Percentiles rank a stretch among this genome's conserved stretches.
Conservation (phyloP, 2,888 invertebrate genomes). For the Euphydryas editha region DNA sequence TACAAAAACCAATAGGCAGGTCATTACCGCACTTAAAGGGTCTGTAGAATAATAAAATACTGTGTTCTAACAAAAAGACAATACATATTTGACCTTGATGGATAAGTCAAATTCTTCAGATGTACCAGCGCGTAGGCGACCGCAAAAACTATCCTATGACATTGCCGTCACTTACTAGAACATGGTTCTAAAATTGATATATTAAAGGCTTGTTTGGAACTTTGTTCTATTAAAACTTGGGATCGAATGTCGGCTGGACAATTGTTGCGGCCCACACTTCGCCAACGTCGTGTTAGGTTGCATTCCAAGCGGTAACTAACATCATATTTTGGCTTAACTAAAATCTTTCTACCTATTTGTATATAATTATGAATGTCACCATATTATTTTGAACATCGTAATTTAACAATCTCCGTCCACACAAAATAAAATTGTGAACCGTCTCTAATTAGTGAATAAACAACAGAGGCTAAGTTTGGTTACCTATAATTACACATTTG, state of each 20-base stretch:
- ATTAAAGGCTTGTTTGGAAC: conserved; percentile 54
- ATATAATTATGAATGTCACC: neutral
- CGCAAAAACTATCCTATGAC: conserved; percentile 83
- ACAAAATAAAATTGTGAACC: no score
- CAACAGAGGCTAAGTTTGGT: no score
- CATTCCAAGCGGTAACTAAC: conserved; percentile 47
- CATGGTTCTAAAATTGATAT: conserved; percentile 58
- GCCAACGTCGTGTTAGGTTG: conserved; percentile 42
- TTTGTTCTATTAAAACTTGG: conserved; percentile 53
- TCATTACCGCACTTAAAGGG: conserved; percentile 55
- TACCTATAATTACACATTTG: no score
- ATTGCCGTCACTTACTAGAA: conserved; percentile 61
- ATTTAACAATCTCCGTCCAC: no score
- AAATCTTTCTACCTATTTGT: neutral
- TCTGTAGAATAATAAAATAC: conserved; percentile 57
- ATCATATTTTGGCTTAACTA: neutral
- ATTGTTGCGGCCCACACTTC: conserved; percentile 76
- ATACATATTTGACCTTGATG: conserved; percentile 74
- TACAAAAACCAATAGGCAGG: conserved; percentile 50
- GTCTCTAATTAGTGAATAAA: no score
- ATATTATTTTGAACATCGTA: neutral
- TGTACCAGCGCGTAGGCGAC: conserved; percentile 75
- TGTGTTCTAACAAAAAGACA: conserved; percentile 65
- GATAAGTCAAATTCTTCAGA: conserved; percentile 81
- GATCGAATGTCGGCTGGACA: conserved; percentile 75